A percentile compares a stretch with the other conserved stretches of the same genome.
Evolutionary conservation across 2,888 invertebrate species (phyloP).

Genomic region (Hemaris fuciformis): DNA sequence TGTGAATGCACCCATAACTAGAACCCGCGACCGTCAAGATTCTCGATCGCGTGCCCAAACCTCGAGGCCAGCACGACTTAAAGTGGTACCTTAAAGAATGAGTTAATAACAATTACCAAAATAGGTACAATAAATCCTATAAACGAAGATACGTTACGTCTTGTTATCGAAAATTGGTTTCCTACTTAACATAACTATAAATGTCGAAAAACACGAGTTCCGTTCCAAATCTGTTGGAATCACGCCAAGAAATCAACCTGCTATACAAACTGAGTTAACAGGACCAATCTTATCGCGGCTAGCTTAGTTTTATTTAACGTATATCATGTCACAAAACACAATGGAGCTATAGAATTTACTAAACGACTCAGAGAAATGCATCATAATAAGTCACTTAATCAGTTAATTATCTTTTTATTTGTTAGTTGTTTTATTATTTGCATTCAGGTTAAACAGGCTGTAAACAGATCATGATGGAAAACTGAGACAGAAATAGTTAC

Average conservation of each 20-base stretch:
- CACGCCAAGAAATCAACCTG: constrained; percentile 14
- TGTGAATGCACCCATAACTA: too few species aligned
- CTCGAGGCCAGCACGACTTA: too few species aligned
- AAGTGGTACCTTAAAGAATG: background rate
- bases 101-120: background rate
- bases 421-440: background rate
- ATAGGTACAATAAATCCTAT: background rate
- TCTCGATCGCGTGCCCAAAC: too few species aligned
- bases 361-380: background rate
- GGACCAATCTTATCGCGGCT: constrained; percentile 10
- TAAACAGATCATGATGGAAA: too few species aligned
- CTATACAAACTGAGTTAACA: constrained; percentile 17
- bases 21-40: too few species aligned
- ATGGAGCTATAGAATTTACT: background rate
- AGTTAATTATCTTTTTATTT: background rate
- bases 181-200: constrained; percentile 10
- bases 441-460: too few species aligned
- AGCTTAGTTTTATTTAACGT: constrained; percentile 11
- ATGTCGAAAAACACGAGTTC: constrained; percentile 9
- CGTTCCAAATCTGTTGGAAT: constrained; percentile 10
- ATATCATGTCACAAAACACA: constrained; percentile 6
- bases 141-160: background rate
- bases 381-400: background rate
- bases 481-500: too few species aligned
- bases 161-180: constrained; percentile 9